These are phyloP conservation scores for Paradisaea rubra DNA, from an alignment of 2,113 vertebrate species.

Conservation along the genomic window DNA sequence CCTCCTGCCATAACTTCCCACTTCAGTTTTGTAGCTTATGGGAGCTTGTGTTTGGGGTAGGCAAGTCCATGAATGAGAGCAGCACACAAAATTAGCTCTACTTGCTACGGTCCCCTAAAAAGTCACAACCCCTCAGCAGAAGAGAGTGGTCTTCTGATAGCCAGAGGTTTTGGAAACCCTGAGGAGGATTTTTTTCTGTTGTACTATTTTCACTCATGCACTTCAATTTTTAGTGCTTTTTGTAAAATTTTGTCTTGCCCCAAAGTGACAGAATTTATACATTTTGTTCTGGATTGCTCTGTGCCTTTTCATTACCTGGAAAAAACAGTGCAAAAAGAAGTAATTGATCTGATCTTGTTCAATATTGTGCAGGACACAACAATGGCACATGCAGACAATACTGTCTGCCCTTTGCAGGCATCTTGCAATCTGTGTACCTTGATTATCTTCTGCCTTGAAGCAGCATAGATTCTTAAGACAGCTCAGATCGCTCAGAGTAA, in stretches of 20 bases:
- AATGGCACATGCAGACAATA: background rate
- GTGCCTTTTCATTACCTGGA: background rate
- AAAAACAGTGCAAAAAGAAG: background rate
- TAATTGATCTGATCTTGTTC: background rate
- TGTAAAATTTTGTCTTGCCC: background rate
- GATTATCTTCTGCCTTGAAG: background rate
- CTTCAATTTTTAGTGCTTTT: background rate
- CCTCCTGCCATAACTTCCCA: background rate
- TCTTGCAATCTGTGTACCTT: background rate
- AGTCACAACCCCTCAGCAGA: background rate
- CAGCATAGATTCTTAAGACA: background rate
- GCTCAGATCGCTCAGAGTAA: background rate
- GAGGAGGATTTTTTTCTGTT: background rate
- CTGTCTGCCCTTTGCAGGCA: background rate
- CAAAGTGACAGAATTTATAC: background rate
- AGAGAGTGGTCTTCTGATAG: background rate
- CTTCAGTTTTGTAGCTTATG: background rate
- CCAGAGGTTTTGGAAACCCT: background rate
- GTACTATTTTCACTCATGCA: background rate
- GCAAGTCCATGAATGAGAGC: background rate
- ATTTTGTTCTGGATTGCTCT: background rate
- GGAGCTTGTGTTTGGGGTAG: background rate
- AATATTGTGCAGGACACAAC: background rate
- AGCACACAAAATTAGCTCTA: background rate
- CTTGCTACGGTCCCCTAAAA: background rate